phyloP scores from a whole-genome alignment of 2,797 vertebrate species.

The Apodemus agrarius region DNA sequence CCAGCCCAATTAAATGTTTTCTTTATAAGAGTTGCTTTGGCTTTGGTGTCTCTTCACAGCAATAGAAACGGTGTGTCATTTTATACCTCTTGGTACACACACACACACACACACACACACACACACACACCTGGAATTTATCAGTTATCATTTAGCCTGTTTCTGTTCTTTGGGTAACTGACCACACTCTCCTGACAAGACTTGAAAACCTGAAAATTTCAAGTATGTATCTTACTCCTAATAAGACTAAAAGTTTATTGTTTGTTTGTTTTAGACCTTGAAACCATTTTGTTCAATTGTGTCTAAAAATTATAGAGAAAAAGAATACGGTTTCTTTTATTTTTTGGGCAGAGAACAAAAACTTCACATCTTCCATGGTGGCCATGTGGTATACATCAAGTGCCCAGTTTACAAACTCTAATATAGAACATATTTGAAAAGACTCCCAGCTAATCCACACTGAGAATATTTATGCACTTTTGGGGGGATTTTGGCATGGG shows the following conservation, averaged over 20 bases:
- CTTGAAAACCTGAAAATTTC: constrained; percentile 3
- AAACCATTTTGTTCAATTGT: constrained; percentile 58
- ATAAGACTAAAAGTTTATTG: not conserved
- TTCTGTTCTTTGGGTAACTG: not conserved
- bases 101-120: not conserved
- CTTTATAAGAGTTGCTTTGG: not conserved
- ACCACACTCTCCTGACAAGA: not conserved
- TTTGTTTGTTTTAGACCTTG: constrained; percentile 25
- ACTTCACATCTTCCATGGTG: constrained; percentile 6
- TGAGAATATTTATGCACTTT: constrained; percentile 77
- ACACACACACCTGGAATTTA: not conserved
- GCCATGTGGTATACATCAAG: constrained; percentile 69
- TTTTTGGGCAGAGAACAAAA: constrained; percentile 61
- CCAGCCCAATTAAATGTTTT: not conserved
- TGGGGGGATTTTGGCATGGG: constrained; percentile 72
- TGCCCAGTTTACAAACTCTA: constrained; percentile 76
- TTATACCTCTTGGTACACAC: not conserved
- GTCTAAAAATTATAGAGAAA: constrained; percentile 51
- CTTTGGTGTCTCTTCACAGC: not conserved
- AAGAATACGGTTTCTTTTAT: constrained; percentile 27
- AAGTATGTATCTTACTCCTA: not conserved
- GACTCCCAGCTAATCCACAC: constrained; percentile 74
- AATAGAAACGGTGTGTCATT: not conserved
- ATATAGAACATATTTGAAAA: constrained; percentile 80
- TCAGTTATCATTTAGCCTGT: not conserved